Evolutionary conservation across 1,140 invertebrate genomes (phyloP), one percentile per base, ranked within the genome.

Genomic region (Hesperophylax magnus): DNA sequence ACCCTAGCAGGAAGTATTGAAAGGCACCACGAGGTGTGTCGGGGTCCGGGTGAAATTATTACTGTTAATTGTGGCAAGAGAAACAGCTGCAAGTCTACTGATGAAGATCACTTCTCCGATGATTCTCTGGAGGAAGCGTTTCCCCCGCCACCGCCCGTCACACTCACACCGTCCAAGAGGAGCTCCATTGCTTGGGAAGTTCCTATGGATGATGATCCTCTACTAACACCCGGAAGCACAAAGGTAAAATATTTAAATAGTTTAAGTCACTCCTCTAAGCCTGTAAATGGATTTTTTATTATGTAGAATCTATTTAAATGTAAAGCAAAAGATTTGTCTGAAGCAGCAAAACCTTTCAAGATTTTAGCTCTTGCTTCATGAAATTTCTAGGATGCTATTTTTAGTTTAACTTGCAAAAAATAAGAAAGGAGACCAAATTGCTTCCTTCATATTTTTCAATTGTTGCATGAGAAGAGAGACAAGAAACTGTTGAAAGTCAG

Each of bases 111-210:
- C 80, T 96, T 96, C 86, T 96, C 95, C 6, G 95, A 96, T 86
- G 95, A 96, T 86, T 96, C 95, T 4, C 86, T 96, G 65, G 95
- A 96, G 86, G 94, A 95, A 85, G 91, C 93, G 81, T 92, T 94
- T 71, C 92, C 93, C 11, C 92, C 91, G 3, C 91, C 88, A 84
- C 91, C 89, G 85, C 91, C 91, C 80, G 90, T 90, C 82, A 89
- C 85, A 78, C 87, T 87, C 56, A 91, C 90, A 80, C 91, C 91
- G 83, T 92, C 92, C 85, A 96, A 95, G 88, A 91, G 94, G 81
- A 93, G 93, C 84, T 95, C 94, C 83, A 95, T 96, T 60, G 95
- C 94, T 74, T 96, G 94, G 94, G 95, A 96, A 90, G 95, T 96
- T 47, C 93, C 94, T 65, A 90, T 96, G 76, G 93, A 93, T 86